Evolutionary conservation across 1,140 invertebrate genomes (phyloP), one percentile per base, ranked within the genome.

Genomic region (Drosophila aff.): DNA sequence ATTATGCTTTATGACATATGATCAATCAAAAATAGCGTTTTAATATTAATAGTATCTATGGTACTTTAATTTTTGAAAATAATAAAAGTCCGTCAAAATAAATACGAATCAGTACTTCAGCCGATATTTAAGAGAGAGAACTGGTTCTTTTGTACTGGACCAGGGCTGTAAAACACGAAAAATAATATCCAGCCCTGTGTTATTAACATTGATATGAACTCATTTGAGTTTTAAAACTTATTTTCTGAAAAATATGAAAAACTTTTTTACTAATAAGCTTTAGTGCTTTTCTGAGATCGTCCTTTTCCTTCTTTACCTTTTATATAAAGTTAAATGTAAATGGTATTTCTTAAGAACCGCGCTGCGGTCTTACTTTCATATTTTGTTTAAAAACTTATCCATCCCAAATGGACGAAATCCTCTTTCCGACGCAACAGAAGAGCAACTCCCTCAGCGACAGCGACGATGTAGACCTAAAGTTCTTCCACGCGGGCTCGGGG

Each of bases 391-490:
- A 50, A 18, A 69, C 41, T 21, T 58, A 74, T 38, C 2, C n/a
- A 46, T 40, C n/a, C 28, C 5, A 86, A 76, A 91, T 91, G 89
- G 89, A 91, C 68, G 73, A 91, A 83, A 91, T 91, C 49, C 61
- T 91, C 4, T 90, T 90, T 77, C 86, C 81, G 28, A 85, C 79
- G 2, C 89, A 87, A 71, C 66, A 67, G 18, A 82, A 82, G 10
- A 61, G 18, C 60, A 91, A 79, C 41, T 82, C 83, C 4, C 47
- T 79, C 11, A 86, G 77, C 33, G 90, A 92, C 46, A 78, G 61
- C 40, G 91, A 92, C 46, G 91, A 92, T 68, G 86, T 76, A 2
- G 91, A 91, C 57, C 57, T 91, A 2, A 91, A 91, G 44, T 91
- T 91, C 43, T 91, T 91, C 47, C 65, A 91, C 11, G 60, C 83